A percentile compares a stretch with the other conserved stretches of the same genome.
Conservation (phyloP, 30 jellyfish, hydroid and myxozoan genomes). For the Calvadosia cruxmelitensis region DNA sequence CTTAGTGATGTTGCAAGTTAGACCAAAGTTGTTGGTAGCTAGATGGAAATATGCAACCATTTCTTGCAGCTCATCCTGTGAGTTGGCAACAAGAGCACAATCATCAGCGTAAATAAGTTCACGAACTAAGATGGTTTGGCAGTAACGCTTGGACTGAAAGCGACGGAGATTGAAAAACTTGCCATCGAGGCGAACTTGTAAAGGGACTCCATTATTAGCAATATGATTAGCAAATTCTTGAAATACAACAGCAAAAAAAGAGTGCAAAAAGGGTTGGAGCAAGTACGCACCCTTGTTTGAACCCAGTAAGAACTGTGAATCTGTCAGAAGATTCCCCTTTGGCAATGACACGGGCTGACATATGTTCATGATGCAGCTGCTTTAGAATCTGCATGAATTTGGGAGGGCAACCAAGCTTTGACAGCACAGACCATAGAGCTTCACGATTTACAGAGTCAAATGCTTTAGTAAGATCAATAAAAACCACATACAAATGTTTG, state of each 20-base stretch:
- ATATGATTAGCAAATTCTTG: constrained; percentile 3
- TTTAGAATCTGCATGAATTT: not conserved
- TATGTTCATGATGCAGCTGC: not conserved
- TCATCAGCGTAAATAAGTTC: constrained; percentile 14
- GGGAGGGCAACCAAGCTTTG: constrained; percentile 25
- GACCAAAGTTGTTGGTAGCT: constrained; percentile 12
- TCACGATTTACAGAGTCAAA: constrained; percentile 15
- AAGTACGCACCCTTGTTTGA: constrained; percentile 27
- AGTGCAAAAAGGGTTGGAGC: constrained; percentile 29
- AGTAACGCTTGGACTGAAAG: constrained; percentile 3
- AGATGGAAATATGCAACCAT: not conserved
- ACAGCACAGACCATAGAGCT: constrained; percentile 5
- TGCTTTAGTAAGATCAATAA: constrained; percentile 25
- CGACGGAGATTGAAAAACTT: constrained; percentile 12
- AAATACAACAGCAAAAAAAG: constrained; percentile 11
- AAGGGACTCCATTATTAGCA: constrained; percentile 6
- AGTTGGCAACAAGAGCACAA: constrained; percentile 6
- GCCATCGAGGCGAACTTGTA: constrained; percentile 11
- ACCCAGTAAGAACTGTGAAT: constrained; percentile 1
- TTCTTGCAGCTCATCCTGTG: constrained; percentile 8
- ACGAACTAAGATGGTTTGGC: not conserved
- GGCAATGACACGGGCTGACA: not conserved
- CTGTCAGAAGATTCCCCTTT: constrained; percentile 5
- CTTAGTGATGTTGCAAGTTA: constrained; percentile 6
- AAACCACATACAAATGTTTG: constrained; percentile 3